A percentile compares a stretch with the other conserved stretches of the same genome.
Evolutionary conservation across 1,140 invertebrate genomes (phyloP).

Genomic region (Physella acuta): DNA sequence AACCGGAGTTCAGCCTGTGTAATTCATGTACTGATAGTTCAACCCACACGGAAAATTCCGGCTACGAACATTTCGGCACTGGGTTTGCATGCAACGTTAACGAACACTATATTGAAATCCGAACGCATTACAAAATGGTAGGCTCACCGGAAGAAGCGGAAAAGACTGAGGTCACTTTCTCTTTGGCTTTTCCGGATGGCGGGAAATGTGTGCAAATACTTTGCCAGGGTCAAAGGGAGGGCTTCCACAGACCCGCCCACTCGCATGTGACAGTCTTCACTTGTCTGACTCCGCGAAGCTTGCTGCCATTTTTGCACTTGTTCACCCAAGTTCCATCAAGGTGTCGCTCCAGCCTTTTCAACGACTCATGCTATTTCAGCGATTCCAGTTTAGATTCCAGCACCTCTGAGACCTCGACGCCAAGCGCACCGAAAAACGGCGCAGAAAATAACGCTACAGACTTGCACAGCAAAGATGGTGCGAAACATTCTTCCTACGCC

Average conservation of each 20-base stretch:
- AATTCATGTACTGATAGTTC: too few species aligned
- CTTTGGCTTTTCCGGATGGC: neutral
- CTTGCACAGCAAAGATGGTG: neutral
- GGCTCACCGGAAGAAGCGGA: neutral
- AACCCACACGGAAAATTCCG: neutral
- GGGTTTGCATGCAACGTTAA: conserved; percentile 11
- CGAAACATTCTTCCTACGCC: neutral
- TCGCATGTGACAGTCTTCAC: conserved; percentile 5
- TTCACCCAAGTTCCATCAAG: neutral
- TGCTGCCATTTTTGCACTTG: neutral
- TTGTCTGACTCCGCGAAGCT: neutral
- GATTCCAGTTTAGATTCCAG: conserved; percentile 4
- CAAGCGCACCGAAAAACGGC: neutral
- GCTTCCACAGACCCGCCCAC: neutral
- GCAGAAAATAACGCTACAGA: neutral
- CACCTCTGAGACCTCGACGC: neutral
- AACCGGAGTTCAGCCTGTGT: neutral
- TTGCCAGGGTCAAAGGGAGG: neutral
- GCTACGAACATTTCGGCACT: conserved; percentile 6
- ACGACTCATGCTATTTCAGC: conserved; percentile 18
- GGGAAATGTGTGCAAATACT: neutral
- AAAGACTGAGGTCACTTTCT: neutral
- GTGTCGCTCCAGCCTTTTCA: neutral
- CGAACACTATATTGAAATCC: neutral
- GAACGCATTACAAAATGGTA: conserved; percentile 7